Evolutionary conservation across 2,888 invertebrate species (phyloP), one percentile per base, ranked within the genome.

Genomic region (Pimpla rufipes): DNA sequence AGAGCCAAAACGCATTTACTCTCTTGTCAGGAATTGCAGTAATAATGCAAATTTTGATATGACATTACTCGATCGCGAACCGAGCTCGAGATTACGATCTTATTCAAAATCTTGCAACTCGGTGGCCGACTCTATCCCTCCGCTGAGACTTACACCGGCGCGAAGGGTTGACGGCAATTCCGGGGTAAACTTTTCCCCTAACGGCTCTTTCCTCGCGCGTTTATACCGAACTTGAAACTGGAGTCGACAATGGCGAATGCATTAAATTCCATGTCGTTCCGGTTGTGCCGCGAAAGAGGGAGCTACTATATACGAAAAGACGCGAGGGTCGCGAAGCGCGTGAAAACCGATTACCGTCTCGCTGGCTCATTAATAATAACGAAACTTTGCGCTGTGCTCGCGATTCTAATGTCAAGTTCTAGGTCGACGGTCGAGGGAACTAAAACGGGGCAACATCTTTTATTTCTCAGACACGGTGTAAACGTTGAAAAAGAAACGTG

Each of bases 361-460:
- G 50, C 62, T 75, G 76, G 79, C 81, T 85, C 80, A 82, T 84
- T 81, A 84, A 73, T 64, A 68, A 77, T 79, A 83, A 87, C 80
- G 79, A 79, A 79, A 67, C 55, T 64, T 66, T 82, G 55, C 11
- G 29, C 29, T 77, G 80, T 78, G 50, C 70, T 47, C 55, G 64
- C 70, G 79, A 83, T 35, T 35, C 16, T 35, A 59, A 59, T 59
- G 35, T 59, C 57, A 59, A n/a, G 57, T 35, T 59, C 57, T n/a
- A n/a, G 8, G 35, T 35, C 35, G 57, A n/a, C n/a, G 57, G 57
- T 59, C 57, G 57, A 59, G 35, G 35, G 57, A 35, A 2, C 8
- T 8, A 35, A 16, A 29, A 16, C 13, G 23, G 18, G 6, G 10
- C 50, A 52, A 52, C 11, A 55, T 35, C 5, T 29, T 29, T 29